Base-by-base conservation (phyloP, 2,888 invertebrate genomes). In the Sarcophaga subvicina region DNA sequence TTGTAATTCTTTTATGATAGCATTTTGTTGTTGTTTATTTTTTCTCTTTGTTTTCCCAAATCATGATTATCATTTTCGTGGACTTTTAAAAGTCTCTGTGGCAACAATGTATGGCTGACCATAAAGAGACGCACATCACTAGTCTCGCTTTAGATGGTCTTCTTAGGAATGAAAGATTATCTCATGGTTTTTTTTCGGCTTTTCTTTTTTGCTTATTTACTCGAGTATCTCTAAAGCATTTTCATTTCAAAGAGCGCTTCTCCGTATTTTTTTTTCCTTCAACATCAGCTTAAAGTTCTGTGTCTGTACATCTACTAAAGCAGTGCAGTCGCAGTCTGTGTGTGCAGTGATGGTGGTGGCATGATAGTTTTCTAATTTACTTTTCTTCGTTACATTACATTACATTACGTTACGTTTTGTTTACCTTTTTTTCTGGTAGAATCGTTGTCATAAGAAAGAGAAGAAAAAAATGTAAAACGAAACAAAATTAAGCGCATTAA, bases 401-500 rank as follows among this genome's bases (percentile, higher is more conserved):
- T 54, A 17, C 17, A 14, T 54, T 54, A 14, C 17, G 54, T 54
- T 54, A 5, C 14, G 14, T 54, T 54, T 54, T 4, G 8, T 54
- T 54, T 54, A 17, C 2, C 54, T 37, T 37, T 37, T 37, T 1
- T 37, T 10, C 37, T 10, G 37, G 10, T 37, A 37, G 37, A 37
- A 37, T 37, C 8, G 37, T 37, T 37, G 37, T 37, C 37, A 8
- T 37, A 37, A 8, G 37, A 37, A 37, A 25, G 69, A 27, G 60
- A 73, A 63, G 63, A 64, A 64, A 66, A 64, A 72, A 73, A 64
- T 45, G 5, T 14, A 17, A 54, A 54, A 54, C 54, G 14, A 54
- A 54, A 54, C 54, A 73, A 59, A 77, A 79, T 85, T 87, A 84
- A 84, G 81, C 79, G 75, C 76, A 79, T 87, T 84, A 87, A 87